phyloP scores from a whole-genome alignment of 2,113 vertebrate genomes.

The Ciconia boyciana region DNA sequence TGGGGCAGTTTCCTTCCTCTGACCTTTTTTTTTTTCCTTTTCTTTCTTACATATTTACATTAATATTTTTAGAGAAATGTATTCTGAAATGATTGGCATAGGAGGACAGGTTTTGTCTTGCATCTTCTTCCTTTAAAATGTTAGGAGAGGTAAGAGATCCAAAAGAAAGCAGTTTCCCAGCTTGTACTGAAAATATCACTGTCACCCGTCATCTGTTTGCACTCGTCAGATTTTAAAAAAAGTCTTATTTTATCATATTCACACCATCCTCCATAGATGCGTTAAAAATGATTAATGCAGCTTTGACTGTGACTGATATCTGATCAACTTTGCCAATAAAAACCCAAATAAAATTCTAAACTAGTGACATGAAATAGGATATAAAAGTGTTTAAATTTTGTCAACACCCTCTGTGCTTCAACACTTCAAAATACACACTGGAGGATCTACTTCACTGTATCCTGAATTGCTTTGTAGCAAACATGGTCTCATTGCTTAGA shows the following conservation, averaged over 20 bases:
- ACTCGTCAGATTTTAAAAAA: constrained; percentile 73
- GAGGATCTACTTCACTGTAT: neutral
- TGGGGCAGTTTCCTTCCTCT: neutral
- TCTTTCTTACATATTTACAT: constrained; percentile 52
- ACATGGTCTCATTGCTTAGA: neutral
- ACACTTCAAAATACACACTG: neutral
- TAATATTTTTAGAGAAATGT: constrained; percentile 74
- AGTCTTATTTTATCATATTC: constrained; percentile 79
- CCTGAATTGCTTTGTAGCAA: neutral
- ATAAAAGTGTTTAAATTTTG: constrained; percentile 50
- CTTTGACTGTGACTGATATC: constrained; percentile 71
- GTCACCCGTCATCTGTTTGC: constrained; percentile 80
- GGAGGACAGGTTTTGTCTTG: constrained; percentile 76
- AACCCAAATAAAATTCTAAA: constrained; percentile 47
- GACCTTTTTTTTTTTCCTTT: neutral
- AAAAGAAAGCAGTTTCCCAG: constrained; percentile 79
- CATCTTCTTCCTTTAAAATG: constrained; percentile 72
- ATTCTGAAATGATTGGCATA: constrained; percentile 74
- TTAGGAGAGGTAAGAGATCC: constrained; percentile 74
- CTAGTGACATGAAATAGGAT: constrained; percentile 26
- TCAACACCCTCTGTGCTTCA: constrained; percentile 30
- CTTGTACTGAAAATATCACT: constrained; percentile 83
- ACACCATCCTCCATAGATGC: constrained; percentile 74
- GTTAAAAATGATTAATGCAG: constrained; percentile 78
- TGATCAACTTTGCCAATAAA: constrained; percentile 67